Base-by-base conservation (phyloP, 2,888 invertebrate genomes). In the Phaonia tiefii region DNA sequence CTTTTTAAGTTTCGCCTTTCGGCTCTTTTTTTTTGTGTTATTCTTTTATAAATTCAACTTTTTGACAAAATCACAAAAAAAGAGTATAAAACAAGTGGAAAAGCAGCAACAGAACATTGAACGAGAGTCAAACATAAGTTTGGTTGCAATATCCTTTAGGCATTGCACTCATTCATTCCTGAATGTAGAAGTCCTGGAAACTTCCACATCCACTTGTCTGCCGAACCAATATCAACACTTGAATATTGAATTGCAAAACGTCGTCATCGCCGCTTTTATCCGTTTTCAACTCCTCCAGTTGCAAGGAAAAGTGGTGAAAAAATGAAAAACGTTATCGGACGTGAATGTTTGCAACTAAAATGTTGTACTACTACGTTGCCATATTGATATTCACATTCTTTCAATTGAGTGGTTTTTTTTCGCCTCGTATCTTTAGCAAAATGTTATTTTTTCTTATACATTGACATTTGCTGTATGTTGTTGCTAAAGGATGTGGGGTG, bases 341-440 rank as follows among this genome's bases (percentile, higher is more conserved):
- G 81, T 81, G 78, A 69, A 56, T 81, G 78, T 78, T 78, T 78
- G 72, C 75, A 78, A 72, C 81, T 78, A 78, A 81, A 81, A 72
- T 78, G 78, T 81, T 75, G 42, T 42, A 63, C 75, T 81, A 72
- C 22, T 63, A 63, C 81, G 67, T 78, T 75, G 78, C 69, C 74
- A 51, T 78, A 78, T 81, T 81, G 81, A 78, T 78, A 78, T 73
- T 42, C 63, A 42, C 13, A 22, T 56, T 56, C 56, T 54, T 72
- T 71, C 58, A n/a, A 3, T 71, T 8, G 31, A 31, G 3, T 31
- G 3, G 8, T 15, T 67, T 49, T 49, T 69, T 51, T 63, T 2
- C 8, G 46, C 17, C 17, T 58, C 13, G 5, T 58, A 15, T 31
- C 26, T 42, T 63, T 63, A n/a, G 63, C 22, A 2, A 15, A 31